Percentiles rank a stretch among this genome's conserved stretches.
phyloP scores from a whole-genome alignment of 2,113 vertebrate species.

The Pangasianodon hypophthalmus region DNA sequence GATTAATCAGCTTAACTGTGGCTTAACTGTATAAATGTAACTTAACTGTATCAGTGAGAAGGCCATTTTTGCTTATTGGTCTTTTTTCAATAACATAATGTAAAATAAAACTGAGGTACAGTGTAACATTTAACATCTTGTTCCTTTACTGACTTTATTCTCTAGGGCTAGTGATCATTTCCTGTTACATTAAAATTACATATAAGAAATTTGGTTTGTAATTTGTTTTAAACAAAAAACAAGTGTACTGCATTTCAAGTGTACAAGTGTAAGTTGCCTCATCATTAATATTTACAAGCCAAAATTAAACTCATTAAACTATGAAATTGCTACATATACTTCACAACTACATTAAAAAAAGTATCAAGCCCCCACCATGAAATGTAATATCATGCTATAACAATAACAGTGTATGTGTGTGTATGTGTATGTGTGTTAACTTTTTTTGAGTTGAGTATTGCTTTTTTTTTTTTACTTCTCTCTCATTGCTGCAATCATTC shows the following conservation, averaged over 20 bases:
- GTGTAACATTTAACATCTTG: not conserved
- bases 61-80: not conserved
- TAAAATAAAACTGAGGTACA: not conserved
- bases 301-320: not conserved
- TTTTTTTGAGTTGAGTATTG: not conserved
- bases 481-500: not conserved
- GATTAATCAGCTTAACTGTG: not conserved
- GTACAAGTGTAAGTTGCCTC: not conserved
- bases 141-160: not conserved
- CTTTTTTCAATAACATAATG: not conserved
- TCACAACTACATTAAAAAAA: not conserved
- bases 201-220: not conserved
- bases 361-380: not conserved
- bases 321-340: not conserved
- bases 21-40: not conserved
- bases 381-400: not conserved
- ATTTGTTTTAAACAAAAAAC: not conserved
- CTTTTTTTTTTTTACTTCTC: not conserved
- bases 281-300: not conserved
- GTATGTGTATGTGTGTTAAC: too few relatives aligned
- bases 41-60: not conserved
- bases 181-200: not conserved
- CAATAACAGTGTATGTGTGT: too few relatives aligned
- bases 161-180: not conserved
- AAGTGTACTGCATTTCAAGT: not conserved